A percentile compares a stretch with the other conserved stretches of the same genome.
These are phyloP conservation scores for Sorex fumeus DNA, from an alignment of 2,113 vertebrate species.

Conservation along the genomic window DNA sequence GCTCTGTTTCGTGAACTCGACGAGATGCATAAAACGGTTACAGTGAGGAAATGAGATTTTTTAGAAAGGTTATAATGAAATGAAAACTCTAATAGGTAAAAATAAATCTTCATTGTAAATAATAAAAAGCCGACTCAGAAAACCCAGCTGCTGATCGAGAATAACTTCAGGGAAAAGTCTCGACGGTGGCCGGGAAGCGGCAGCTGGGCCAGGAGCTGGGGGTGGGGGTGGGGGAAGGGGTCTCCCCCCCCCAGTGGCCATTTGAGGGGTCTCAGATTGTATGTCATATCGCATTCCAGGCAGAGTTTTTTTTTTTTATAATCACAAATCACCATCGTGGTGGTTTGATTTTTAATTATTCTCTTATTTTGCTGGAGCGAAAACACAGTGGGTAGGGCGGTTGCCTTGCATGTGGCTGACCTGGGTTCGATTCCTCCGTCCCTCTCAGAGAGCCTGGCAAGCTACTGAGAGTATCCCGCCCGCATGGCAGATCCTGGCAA, in stretches of 20 bases:
- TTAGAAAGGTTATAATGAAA: constrained; percentile 41
- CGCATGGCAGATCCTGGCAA: too few species aligned
- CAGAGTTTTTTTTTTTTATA: not conserved
- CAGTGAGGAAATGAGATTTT: constrained; percentile 40
- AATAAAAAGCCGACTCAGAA: constrained; percentile 51
- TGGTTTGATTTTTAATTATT: not conserved
- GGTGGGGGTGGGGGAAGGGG: too few species aligned
- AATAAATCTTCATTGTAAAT: constrained; percentile 49
- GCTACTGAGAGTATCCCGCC: too few species aligned
- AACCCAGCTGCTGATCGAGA: not conserved
- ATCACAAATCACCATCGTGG: not conserved
- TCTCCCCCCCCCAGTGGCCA: too few species aligned
- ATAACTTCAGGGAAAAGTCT: constrained; percentile 10
- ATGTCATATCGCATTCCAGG: not conserved
- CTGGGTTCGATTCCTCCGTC: too few species aligned
- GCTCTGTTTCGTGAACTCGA: constrained; percentile 41
- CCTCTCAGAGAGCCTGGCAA: too few species aligned
- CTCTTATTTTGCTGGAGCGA: too few species aligned
- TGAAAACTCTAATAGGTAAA: constrained; percentile 36
- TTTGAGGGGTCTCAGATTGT: not conserved
- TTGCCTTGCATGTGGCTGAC: too few species aligned
- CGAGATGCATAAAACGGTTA: constrained; percentile 20
- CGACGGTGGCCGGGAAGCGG: not conserved
- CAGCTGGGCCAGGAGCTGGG: too few species aligned
- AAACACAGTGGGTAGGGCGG: too few species aligned